Evolutionary conservation across 1,140 invertebrate genomes (phyloP).

Genomic region (Harlomillsia oculata): DNA sequence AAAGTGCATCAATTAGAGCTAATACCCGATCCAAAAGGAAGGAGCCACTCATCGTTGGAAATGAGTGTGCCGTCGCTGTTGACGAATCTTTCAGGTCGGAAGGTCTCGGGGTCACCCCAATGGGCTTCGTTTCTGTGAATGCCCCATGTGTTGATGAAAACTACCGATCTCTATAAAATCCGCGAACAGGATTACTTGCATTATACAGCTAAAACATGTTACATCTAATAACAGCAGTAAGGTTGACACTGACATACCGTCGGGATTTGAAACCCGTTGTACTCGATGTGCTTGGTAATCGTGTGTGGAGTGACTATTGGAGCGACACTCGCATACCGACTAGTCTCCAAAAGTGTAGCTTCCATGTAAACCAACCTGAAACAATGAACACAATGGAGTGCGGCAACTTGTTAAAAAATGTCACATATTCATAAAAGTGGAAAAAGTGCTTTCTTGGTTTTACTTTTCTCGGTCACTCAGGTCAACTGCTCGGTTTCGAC

Average conservation of each 20-base stretch:
- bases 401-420: no score
- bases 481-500: slow-evolving; percentile 52
- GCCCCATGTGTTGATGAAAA: slow-evolving; percentile 12
- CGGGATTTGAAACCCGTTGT: slow-evolving; percentile 63
- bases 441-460: no score
- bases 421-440: no score
- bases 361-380: slow-evolving; percentile 65
- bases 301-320: slow-evolving; percentile 72
- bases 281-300: slow-evolving; percentile 51
- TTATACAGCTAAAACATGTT: neutral
- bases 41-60: slow-evolving; percentile 53
- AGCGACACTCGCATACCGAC: slow-evolving; percentile 65
- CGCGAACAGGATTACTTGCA: neutral
- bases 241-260: slow-evolving; percentile 43
- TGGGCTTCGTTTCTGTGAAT: slow-evolving; percentile 23
- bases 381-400: neutral
- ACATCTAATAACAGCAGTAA: slow-evolving; percentile 37
- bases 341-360: slow-evolving; percentile 60
- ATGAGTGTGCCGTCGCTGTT: slow-evolving; percentile 50
- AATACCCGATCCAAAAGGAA: slow-evolving; percentile 69
- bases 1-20: no score
- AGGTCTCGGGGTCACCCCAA: slow-evolving; percentile 39
- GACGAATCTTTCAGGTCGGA: slow-evolving; percentile 37
- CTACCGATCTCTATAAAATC: neutral
- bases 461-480: slow-evolving; percentile 60